Base-by-base conservation (phyloP, 2,797 vertebrate genomes). In the Sebastes reedi region DNA sequence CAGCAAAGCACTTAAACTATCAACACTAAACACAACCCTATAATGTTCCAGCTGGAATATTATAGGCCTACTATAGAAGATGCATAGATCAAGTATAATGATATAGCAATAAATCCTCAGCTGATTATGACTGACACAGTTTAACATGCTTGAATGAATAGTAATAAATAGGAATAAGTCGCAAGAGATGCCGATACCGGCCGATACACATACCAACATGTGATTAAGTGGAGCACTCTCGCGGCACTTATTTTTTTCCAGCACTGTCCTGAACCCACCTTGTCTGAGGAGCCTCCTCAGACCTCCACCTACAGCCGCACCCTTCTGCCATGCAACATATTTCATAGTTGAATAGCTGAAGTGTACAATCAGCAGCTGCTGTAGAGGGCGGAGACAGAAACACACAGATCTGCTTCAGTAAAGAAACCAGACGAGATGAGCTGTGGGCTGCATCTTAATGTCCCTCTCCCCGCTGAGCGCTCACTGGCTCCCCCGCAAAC, bases 11-110 rank as follows among this genome's bases (percentile, higher is more conserved):
- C 14, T 42, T 42, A 16, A 42, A 42, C 39, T 0, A 42, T 42
- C 5, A 42, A 42, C 14, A 16, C 39, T 39, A 39, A 42, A 14
- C 39, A 1, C 39, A 42, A 16, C 39, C 14, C 14, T 42, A 42
- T 42, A 42, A 42, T 42, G 39, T 42, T 42, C 5, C 39, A 42
- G 1, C 0, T 42, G 39, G 39, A 42, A 16, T 42, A 42, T 42
- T 46, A 46, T 46, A 46, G 42, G 16, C 42, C 42, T 46, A 1
- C 42, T 46, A 42, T 42, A 42, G 39, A 42, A 14, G 39, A 42
- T 42, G 1, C 0, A 42, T 42, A 46, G 16, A 0, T 0, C 6
- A 46, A 46, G 16, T 18, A 18, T 46, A 46, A 46, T 46, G 0
- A 46, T 1, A 18, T 16, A 46, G 6, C 42, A 46, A 46, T 46